Conservation (phyloP, 2,888 invertebrate species). For the Diadromus collaris region DNA sequence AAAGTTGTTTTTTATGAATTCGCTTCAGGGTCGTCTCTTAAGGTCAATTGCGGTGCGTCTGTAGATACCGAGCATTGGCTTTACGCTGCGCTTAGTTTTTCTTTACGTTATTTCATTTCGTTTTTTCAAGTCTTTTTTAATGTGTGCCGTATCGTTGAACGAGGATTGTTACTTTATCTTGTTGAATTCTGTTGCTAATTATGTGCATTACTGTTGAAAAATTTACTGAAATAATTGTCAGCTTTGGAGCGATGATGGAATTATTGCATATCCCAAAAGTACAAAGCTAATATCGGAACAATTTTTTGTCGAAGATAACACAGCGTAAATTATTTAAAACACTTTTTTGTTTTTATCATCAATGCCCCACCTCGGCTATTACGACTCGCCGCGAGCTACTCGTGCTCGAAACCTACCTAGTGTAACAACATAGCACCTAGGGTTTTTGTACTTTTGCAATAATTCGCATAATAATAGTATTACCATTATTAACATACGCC, state of each 20-base stretch:
- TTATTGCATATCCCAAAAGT: constrained; percentile 39
- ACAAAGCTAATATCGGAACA: constrained; percentile 20
- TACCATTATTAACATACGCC: constrained; percentile 67
- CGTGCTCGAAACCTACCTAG: constrained; percentile 71
- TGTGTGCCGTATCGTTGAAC: constrained; percentile 23
- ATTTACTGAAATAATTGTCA: constrained; percentile 9
- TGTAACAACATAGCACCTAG: constrained; percentile 80
- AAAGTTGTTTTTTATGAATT: constrained; percentile 64
- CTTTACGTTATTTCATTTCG: neutral
- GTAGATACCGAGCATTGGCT: constrained; percentile 69
- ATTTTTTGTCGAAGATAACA: constrained; percentile 34
- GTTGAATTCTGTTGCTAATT: constrained; percentile 33
- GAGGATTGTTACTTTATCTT: constrained; percentile 24
- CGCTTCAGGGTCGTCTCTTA: constrained; percentile 62
- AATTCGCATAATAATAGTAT: constrained; percentile 77
- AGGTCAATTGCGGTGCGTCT: constrained; percentile 65
- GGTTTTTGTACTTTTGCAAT: constrained; percentile 79
- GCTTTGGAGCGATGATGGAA: constrained; percentile 39
- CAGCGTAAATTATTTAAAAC: constrained; percentile 42
- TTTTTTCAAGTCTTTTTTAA: constrained; percentile 35
- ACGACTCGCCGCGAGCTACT: constrained; percentile 59
- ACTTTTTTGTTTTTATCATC: constrained; percentile 8
- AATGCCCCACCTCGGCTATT: constrained; percentile 38
- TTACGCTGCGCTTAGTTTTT: constrained; percentile 45
- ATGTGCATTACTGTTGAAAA: constrained; percentile 21